Conservation (phyloP, 1,140 invertebrate species). For the Bombus haemorrhoidalis region DNA sequence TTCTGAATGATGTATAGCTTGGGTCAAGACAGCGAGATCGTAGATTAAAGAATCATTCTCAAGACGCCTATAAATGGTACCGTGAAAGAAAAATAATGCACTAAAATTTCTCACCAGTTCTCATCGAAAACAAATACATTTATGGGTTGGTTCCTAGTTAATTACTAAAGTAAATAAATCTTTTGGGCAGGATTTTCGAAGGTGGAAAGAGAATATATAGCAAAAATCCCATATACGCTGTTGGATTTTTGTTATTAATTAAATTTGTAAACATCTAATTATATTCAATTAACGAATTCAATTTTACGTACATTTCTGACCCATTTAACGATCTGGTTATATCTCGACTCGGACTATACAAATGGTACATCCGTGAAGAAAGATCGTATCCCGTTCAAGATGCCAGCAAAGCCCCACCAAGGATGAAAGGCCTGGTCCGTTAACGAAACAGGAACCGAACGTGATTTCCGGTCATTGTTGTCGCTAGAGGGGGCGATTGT, state of each 20-base stretch:
- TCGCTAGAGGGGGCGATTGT: neutral
- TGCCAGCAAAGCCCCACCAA: neutral
- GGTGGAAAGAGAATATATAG: too few species aligned
- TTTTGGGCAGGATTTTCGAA: too few species aligned
- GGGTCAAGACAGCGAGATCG: neutral
- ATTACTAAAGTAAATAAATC: too few species aligned
- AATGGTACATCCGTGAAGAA: neutral
- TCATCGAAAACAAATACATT: too few species aligned
- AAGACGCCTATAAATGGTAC: too few species aligned
- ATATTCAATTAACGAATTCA: too few species aligned
- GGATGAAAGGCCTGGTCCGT: neutral
- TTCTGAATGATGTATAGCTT: neutral
- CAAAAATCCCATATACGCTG: too few species aligned
- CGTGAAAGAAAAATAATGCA: too few species aligned
- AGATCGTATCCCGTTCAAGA: neutral
- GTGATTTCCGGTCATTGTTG: slow-evolving; percentile 57
- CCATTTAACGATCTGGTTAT: neutral
- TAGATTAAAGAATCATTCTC: neutral
- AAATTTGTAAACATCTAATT: too few species aligned
- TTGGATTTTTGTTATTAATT: too few species aligned
- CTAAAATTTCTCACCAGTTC: too few species aligned
- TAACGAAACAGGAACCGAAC: slow-evolving; percentile 41
- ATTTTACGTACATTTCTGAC: neutral
- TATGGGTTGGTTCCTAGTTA: too few species aligned
- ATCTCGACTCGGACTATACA: neutral